Evolutionary conservation across 2,113 vertebrate genomes (phyloP).

Genomic region (Nycticebus coucang): DNA sequence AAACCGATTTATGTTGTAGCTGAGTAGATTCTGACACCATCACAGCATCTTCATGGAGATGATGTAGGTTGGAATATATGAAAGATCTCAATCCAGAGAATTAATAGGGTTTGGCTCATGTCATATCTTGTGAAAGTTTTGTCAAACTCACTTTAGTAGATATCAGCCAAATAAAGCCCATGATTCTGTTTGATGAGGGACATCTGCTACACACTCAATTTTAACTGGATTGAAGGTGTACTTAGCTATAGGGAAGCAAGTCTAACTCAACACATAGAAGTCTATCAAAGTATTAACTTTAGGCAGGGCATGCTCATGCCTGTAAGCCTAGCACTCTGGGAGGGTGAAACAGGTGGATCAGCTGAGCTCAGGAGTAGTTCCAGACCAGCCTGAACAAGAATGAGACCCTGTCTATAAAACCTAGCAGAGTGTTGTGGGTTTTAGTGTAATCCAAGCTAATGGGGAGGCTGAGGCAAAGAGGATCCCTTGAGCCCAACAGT

Average conservation of each 20-base stretch:
- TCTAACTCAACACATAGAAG: not conserved
- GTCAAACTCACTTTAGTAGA: not conserved
- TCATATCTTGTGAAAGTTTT: not conserved
- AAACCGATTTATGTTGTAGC: not conserved
- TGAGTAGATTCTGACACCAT: not conserved
- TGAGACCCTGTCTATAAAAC: no score
- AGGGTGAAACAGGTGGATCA: no score
- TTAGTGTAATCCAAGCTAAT: no score
- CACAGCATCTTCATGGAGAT: not conserved
- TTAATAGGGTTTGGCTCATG: not conserved
- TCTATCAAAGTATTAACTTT: not conserved
- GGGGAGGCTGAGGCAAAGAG: no score
- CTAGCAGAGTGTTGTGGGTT: no score
- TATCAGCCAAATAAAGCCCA: not conserved
- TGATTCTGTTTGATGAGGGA: not conserved
- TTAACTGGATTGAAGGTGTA: not conserved
- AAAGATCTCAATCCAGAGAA: not conserved
- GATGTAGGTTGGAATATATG: rapidly evolving
- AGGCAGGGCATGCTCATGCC: no score
- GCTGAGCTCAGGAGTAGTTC: no score
- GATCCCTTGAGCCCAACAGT: no score
- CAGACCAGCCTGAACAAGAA: no score
- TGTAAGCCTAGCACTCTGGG: no score
- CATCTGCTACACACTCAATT: not conserved
- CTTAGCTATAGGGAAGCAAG: not conserved